A percentile compares a stretch with the other conserved stretches of the same genome.
phyloP scores from a whole-genome alignment of 92 coral and sea anemone species.

The Galaxea fascicularis region DNA sequence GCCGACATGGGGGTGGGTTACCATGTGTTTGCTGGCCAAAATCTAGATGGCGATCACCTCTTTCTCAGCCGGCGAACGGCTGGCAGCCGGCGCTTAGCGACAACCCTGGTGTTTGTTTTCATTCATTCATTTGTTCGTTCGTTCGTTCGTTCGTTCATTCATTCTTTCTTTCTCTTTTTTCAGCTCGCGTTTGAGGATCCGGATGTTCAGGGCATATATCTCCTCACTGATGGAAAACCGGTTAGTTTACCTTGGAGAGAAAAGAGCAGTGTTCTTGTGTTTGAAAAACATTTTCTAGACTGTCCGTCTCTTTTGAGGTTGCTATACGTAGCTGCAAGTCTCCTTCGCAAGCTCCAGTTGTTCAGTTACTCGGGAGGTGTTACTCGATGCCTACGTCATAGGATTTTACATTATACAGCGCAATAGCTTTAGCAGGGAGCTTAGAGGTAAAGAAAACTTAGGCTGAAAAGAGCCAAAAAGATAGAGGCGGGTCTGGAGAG shows the following conservation, averaged over 20 bases:
- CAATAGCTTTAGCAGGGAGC: no score
- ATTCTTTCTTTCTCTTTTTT: background rate
- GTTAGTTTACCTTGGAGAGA: conserved; percentile 60
- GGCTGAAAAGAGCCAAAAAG: no score
- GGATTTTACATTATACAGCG: background rate
- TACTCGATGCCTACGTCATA: background rate
- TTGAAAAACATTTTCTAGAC: background rate
- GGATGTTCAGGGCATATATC: conserved; percentile 91
- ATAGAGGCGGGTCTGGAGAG: no score
- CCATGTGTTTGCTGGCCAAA: no score
- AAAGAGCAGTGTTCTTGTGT: background rate
- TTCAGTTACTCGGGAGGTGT: background rate
- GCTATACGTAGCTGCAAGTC: background rate
- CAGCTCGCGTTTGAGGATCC: conserved; percentile 91
- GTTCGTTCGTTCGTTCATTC: no score
- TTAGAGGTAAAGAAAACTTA: no score
- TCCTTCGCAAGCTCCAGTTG: background rate
- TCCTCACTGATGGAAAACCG: conserved; percentile 97
- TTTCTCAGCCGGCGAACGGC: no score
- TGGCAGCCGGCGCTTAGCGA: no score
- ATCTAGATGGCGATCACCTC: no score
- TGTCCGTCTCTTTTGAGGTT: background rate
- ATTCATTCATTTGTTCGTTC: no score
- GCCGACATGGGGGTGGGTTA: no score
- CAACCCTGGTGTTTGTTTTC: no score